Evolutionary conservation across 2,113 vertebrate species (phyloP).

Genomic region (Alaudala cheleensis): DNA sequence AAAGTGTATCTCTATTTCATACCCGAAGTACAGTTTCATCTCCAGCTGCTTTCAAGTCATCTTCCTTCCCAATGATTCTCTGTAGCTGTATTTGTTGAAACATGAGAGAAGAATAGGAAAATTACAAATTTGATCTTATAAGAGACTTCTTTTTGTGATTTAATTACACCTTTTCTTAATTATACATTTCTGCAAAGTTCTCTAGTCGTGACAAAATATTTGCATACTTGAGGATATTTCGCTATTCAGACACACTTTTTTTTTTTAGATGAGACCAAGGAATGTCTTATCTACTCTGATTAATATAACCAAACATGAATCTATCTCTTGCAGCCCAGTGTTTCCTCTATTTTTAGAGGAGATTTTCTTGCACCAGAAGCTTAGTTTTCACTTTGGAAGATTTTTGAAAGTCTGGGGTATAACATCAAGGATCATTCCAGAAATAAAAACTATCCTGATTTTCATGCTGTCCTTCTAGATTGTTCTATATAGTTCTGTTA

Average conservation of each 20-base stretch:
- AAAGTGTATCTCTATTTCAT: slow-evolving; percentile 18
- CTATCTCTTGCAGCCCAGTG: not conserved
- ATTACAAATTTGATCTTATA: not conserved
- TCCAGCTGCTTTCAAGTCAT: slow-evolving; percentile 66
- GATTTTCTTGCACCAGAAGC: not conserved
- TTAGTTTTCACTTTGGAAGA: not conserved
- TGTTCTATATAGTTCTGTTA: not conserved
- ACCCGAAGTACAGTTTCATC: slow-evolving; percentile 52
- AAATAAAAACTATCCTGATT: not conserved
- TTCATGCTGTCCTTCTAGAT: not conserved
- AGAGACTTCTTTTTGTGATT: not conserved
- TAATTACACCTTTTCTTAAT: not conserved
- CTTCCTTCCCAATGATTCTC: slow-evolving; percentile 89
- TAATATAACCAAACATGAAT: not conserved
- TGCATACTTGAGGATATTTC: not conserved
- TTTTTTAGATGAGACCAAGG: not conserved
- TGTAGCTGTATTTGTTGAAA: slow-evolving; percentile 81
- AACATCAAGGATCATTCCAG: not conserved
- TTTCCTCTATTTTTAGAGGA: not conserved
- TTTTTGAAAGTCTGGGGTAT: not conserved
- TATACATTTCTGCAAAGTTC: not conserved
- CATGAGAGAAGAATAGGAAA: slow-evolving; percentile 11
- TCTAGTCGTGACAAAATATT: not conserved
- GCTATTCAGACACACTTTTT: not conserved
- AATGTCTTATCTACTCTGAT: not conserved